Evolutionary conservation across 2,888 invertebrate genomes (phyloP), one percentile per base, ranked within the genome.

Genomic region (Blastobasis lacticolella): DNA sequence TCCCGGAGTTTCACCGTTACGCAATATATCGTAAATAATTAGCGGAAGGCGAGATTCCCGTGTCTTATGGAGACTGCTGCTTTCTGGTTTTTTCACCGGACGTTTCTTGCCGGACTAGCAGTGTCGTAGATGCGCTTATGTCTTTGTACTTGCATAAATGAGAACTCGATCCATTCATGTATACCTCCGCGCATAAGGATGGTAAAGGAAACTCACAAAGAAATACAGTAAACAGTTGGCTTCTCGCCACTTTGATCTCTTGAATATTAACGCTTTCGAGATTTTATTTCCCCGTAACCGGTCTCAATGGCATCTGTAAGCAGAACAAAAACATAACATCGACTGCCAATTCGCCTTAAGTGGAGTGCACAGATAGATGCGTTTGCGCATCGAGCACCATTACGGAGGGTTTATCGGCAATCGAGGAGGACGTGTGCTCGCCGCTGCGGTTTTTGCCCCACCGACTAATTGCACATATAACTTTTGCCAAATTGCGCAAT

Each of bases 1-100:
- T 87, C 88, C 88, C 83, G 87, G 81, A 76, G 83, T 85, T 87
- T 86, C 87, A 86, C 88, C 88, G 88, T 88, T 88, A 88, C 78
- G 88, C 80, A 87, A 88, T 87, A 82, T 83, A 86, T 88, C 81
- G 87, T 87, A 83, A 87, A 87, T 88, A 88, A 88, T 88, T 88
- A 87, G 85, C 87, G 88, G 88, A 88, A 86, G 86, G 79, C 81
- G 71, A 85, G 87, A 84, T 85, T 77, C 84, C 75, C 79, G 88
- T 88, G 88, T 88, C 84, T 85, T 88, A 88, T 88, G 88, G 87
- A 74, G 84, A 78, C 77, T 78, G 70, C 71, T 76, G 69, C 64
- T 73, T 78, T 81, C 81, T 76, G 75, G 83, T 84, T 87, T 84
- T 82, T 82, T 76, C 71, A 63, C 75, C 73, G 76, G 73, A 73